Conservation (phyloP, 2,797 vertebrate species). For the Pangasius sanitwongsei region DNA sequence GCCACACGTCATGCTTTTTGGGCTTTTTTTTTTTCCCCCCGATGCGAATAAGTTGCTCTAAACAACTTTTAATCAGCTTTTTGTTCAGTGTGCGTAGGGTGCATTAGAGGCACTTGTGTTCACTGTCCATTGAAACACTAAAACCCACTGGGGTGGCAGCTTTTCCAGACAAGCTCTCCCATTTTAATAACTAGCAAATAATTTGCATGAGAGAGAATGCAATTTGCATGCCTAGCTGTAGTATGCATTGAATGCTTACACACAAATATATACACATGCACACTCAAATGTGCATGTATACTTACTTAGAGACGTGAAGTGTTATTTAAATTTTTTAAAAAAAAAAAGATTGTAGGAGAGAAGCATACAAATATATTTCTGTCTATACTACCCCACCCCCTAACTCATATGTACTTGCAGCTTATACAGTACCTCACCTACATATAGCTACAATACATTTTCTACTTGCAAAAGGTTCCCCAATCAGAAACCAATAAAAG, state of each 20-base stretch:
- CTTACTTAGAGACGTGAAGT: neutral
- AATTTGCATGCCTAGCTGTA: constrained; percentile 58
- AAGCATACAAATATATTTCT: constrained; percentile 56
- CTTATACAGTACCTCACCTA: neutral
- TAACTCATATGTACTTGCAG: neutral
- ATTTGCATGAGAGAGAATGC: constrained; percentile 64
- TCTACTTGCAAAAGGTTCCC: neutral
- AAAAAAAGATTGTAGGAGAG: constrained; percentile 37
- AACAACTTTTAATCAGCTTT: constrained; percentile 55
- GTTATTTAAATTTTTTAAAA: constrained; percentile 31
- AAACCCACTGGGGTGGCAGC: constrained; percentile 62
- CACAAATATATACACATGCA: neutral
- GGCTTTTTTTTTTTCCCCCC: neutral
- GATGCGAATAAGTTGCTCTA: constrained; percentile 44
- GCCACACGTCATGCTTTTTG: constrained; percentile 45
- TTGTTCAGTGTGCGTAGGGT: constrained; percentile 40
- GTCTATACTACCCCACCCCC: neutral
- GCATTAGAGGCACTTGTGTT: constrained; percentile 53
- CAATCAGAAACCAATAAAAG: neutral
- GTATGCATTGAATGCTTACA: constrained; percentile 15
- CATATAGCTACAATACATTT: neutral
- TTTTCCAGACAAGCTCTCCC: constrained; percentile 59
- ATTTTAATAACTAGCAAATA: constrained; percentile 65
- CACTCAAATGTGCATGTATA: neutral
- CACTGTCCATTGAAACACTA: constrained; percentile 54